Percentiles rank a stretch among this genome's conserved stretches.
Evolutionary conservation across 2,888 invertebrate genomes (phyloP).

Genomic region (Odontothrips loti): DNA sequence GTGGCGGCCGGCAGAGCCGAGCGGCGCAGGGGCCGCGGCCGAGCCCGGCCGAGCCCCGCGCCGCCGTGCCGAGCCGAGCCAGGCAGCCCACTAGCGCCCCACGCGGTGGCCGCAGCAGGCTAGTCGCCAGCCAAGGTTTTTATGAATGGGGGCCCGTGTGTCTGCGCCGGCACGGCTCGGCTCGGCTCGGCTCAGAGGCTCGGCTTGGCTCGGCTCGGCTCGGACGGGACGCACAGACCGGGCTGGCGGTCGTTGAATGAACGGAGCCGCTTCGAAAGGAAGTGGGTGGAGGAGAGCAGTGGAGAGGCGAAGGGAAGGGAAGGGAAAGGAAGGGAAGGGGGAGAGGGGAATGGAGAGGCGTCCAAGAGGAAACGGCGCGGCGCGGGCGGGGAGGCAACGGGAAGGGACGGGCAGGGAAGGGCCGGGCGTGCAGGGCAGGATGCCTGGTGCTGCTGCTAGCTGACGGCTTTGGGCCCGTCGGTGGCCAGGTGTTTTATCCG

Average conservation of each 20-base stretch:
- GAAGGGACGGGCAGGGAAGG: neutral
- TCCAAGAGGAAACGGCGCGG: conserved; percentile 32
- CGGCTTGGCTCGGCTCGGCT: conserved; percentile 26
- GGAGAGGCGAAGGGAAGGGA: neutral
- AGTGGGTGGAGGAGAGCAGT: conserved; percentile 34
- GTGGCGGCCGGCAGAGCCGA: conserved; percentile 7
- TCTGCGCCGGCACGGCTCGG: conserved; percentile 37
- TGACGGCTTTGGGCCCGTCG: no score
- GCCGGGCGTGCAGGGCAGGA: neutral
- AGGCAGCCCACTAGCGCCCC: conserved; percentile 29
- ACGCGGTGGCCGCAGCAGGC: conserved; percentile 19
- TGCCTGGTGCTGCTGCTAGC: neutral
- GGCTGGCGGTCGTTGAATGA: conserved; percentile 44
- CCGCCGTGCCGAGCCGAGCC: conserved; percentile 7
- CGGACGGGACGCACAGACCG: conserved; percentile 33
- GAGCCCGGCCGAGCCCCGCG: conserved; percentile 28
- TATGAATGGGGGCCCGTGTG: conserved; percentile 33
- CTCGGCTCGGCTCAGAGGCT: conserved; percentile 33
- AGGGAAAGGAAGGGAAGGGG: neutral
- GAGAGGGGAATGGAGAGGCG: conserved; percentile 12
- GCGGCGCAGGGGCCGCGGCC: conserved; percentile 1
- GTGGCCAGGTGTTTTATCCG: neutral
- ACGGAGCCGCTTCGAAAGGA: conserved; percentile 32
- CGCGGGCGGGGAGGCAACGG: neutral
- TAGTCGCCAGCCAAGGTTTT: conserved; percentile 33